Evolutionary conservation across 2,888 invertebrate genomes (phyloP), one percentile per base, ranked within the genome.

Genomic region (Ornithoptera priamus): DNA sequence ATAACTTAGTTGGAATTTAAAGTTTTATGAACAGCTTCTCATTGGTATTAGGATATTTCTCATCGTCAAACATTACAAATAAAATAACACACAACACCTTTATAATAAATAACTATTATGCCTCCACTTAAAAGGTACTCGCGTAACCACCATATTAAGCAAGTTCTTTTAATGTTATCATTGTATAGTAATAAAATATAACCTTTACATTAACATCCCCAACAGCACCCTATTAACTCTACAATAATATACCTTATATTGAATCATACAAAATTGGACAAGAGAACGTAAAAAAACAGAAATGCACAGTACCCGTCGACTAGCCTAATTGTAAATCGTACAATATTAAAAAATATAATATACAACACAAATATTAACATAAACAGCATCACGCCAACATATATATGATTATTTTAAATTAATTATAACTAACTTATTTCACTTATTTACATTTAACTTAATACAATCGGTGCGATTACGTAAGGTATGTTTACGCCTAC

Each of bases 231-330:
- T 62, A 76, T 81, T 75, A 82, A 76, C 77, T 75, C 73, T 79
- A 76, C 78, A 79, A 71, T 77, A 78, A 77, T 80, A 82, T 50
- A 50, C 62, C 75, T 75, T 30, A 30, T 78, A 80, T 68, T 75
- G 81, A 86, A 86, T 89, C 87, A 76, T 89, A 90, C 91, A 91
- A 91, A 89, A 91, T 88, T 89, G 89, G 90, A 92, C 90, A 88
- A 81, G 83, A 81, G 82, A 83, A 86, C 81, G 77, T 77, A 78
- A 73, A 75, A 76, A 80, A 83, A 78, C 39, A 77, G 83, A 88
- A 91, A 91, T 90, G 90, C 91, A 90, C 88, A 87, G 85, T 88
- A 91, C 92, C 92, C 92, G 92, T 92, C 92, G 90, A 91, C 90
- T 92, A 87, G 81, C 85, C 88, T 90, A 90, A 75, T 71, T 75